Evolutionary conservation across 2,113 vertebrate genomes (phyloP).

Genomic region (Festucalex cinctus): DNA sequence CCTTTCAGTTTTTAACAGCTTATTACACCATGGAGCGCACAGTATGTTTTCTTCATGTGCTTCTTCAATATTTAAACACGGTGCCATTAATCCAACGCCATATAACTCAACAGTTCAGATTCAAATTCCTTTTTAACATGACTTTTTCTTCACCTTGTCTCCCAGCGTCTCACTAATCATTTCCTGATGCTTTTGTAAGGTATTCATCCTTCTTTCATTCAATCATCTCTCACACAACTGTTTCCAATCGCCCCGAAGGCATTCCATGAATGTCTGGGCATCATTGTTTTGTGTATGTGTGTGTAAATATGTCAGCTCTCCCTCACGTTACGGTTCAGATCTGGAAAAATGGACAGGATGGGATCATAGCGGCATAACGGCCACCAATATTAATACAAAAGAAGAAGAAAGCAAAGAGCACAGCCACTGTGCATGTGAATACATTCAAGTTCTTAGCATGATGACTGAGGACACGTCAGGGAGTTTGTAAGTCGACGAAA

Average conservation of each 20-base stretch:
- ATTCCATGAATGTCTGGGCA: conserved; percentile 57
- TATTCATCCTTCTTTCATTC: conserved; percentile 52
- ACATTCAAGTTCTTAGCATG: background rate
- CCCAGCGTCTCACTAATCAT: conserved; percentile 25
- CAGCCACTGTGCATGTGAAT: conserved; percentile 4
- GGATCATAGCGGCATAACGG: background rate
- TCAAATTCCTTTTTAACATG: background rate
- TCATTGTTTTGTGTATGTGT: conserved; percentile 33
- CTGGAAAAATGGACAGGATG: background rate
- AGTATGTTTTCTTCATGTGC: background rate
- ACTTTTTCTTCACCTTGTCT: background rate
- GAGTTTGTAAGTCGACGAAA: background rate
- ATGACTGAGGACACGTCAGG: background rate
- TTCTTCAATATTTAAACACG: background rate
- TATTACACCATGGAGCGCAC: background rate
- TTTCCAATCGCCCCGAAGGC: conserved; percentile 58
- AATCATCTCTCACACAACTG: conserved; percentile 56
- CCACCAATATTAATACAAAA: background rate
- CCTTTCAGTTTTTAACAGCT: background rate
- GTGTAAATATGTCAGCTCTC: conserved; percentile 21
- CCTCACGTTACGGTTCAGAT: conserved; percentile 10
- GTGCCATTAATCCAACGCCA: background rate
- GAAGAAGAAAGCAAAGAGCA: conserved; percentile 3
- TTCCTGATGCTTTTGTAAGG: conserved; percentile 50
- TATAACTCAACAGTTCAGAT: background rate